Conservation (phyloP, 2,113 vertebrate genomes). For the Callocephalon fimbriatum region DNA sequence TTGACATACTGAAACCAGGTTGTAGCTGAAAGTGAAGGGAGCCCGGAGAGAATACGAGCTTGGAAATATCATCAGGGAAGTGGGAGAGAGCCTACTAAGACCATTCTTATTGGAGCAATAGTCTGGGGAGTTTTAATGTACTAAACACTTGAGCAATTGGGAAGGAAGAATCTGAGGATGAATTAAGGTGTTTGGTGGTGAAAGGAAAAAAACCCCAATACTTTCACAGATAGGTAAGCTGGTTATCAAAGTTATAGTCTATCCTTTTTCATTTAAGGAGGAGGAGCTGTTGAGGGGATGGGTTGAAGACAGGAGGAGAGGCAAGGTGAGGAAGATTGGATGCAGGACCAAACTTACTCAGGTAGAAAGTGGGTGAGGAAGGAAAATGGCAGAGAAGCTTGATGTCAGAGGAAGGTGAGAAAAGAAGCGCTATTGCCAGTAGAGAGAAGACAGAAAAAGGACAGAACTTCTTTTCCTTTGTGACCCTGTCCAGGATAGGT, state of each 20-base stretch:
- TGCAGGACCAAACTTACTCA: not conserved
- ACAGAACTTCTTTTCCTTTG: not conserved
- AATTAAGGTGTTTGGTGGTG: not conserved
- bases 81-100: not conserved
- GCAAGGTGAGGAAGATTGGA: not conserved
- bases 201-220: not conserved
- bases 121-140: not conserved
- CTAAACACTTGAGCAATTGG: not conserved
- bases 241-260: not conserved
- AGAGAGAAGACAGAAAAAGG: not conserved
- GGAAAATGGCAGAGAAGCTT: not conserved
- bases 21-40: not conserved
- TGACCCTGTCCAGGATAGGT: not conserved
- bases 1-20: not conserved
- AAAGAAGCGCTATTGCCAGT: not conserved
- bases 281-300: not conserved
- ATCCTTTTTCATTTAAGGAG: not conserved
- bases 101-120: not conserved
- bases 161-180: not conserved
- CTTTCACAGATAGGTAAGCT: not conserved
- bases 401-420: not conserved
- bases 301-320: not conserved
- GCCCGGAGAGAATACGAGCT: not conserved
- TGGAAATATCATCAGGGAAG: not conserved
- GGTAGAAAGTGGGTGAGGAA: not conserved